A percentile compares a stretch with the other conserved stretches of the same genome.
Evolutionary conservation across 2,113 vertebrate species (phyloP).

Genomic region (Manacus vitellinus): DNA sequence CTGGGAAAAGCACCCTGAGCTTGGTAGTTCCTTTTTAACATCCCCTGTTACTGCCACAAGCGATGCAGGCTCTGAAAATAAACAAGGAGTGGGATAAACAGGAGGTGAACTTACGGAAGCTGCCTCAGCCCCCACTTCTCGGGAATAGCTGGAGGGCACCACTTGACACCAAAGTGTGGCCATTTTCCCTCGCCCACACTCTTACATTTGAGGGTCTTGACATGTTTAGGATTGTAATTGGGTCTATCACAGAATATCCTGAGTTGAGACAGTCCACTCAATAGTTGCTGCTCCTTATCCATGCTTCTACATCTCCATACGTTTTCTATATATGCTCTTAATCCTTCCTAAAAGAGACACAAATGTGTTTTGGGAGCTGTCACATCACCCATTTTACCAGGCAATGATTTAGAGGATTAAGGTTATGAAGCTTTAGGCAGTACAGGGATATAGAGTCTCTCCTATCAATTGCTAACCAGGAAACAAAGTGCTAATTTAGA

Average conservation of each 20-base stretch:
- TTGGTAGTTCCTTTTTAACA: constrained; percentile 7
- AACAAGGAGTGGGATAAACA: constrained; percentile 43
- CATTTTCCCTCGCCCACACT: background rate
- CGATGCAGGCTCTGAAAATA: constrained; percentile 40
- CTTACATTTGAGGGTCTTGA: background rate
- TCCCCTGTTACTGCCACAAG: background rate
- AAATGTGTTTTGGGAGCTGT: background rate
- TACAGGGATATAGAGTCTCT: background rate
- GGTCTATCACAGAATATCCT: background rate
- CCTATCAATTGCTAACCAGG: background rate
- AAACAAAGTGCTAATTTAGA: background rate
- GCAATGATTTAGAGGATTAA: background rate
- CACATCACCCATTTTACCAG: background rate
- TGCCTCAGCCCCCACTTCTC: constrained; percentile 29
- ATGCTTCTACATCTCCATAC: background rate
- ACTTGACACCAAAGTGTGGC: background rate
- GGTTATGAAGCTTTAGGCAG: background rate
- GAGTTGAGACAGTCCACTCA: background rate
- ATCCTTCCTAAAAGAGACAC: background rate
- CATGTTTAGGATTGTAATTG: background rate
- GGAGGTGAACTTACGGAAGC: constrained; percentile 58
- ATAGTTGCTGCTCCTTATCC: background rate
- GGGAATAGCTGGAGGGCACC: background rate
- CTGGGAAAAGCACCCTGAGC: background rate
- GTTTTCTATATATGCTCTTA: background rate